phyloP scores from a whole-genome alignment of 2,888 invertebrate species.

The Bimastos eiseni region DNA sequence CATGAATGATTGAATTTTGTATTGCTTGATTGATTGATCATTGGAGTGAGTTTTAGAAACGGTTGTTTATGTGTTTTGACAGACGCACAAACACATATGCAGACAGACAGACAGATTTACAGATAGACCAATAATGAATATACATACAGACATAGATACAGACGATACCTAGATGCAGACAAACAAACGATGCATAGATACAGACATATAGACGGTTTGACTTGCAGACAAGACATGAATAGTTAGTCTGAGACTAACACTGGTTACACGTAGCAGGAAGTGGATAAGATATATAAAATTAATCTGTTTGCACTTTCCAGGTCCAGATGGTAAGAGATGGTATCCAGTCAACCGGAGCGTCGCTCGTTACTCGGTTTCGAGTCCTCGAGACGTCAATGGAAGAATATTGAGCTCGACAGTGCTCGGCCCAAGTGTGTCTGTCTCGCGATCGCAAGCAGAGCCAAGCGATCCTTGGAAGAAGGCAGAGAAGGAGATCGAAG shows the following conservation, averaged over 20 bases:
- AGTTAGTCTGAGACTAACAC: not conserved
- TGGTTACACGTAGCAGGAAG: not conserved
- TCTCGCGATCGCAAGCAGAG: not conserved
- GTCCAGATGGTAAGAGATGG: slow-evolving; percentile 29
- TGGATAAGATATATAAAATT: not conserved
- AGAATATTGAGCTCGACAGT: not conserved
- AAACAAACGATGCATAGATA: too few species aligned
- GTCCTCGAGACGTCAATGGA: not conserved
- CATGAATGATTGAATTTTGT: not conserved
- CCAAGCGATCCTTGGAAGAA: not conserved
- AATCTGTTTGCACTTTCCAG: not conserved
- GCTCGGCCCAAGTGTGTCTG: not conserved
- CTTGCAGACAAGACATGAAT: too few species aligned
- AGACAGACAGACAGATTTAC: too few species aligned
- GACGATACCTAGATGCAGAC: too few species aligned
- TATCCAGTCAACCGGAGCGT: not conserved
- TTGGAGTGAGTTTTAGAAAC: not conserved
- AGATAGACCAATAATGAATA: not conserved
- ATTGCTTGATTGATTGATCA: not conserved
- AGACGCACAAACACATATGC: not conserved
- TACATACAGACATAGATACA: too few species aligned
- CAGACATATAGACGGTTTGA: too few species aligned
- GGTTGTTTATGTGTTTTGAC: not conserved
- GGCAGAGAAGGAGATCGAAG: slow-evolving; percentile 17
- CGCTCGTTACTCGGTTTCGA: not conserved